These are phyloP conservation scores for Epizoanthus ramosus DNA, from an alignment of 92 coral and sea anemone species.

Conservation along the genomic window DNA sequence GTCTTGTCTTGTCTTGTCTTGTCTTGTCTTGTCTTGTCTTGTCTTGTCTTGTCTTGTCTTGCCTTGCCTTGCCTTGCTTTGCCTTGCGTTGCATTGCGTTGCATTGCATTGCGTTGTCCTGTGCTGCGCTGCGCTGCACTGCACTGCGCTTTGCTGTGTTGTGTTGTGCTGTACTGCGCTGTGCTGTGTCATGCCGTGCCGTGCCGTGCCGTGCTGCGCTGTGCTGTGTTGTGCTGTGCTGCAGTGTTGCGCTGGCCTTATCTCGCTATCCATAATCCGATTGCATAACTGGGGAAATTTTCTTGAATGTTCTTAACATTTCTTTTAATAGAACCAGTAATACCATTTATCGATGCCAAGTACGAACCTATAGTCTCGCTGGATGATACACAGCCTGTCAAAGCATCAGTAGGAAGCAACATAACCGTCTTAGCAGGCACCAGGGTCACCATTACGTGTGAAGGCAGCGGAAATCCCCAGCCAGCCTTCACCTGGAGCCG, in stretches of 20 bases:
- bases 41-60: too few species aligned
- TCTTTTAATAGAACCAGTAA: constrained; percentile 23
- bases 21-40: too few species aligned
- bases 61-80: too few species aligned
- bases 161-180: too few species aligned
- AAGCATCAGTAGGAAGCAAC: constrained; percentile 29
- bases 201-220: too few species aligned
- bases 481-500: constrained; percentile 55
- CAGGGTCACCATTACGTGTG: constrained; percentile 49
- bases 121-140: too few species aligned
- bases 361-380: constrained; percentile 26
- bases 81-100: too few species aligned
- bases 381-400: constrained; percentile 8
- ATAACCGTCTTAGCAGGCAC: constrained; percentile 37
- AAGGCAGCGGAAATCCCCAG: constrained; percentile 41
- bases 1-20: too few species aligned
- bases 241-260: background rate
- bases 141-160: too few species aligned
- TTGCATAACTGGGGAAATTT: background rate
- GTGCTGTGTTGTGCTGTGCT: background rate
- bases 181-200: too few species aligned
- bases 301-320: too few species aligned
- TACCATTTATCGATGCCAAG: constrained; percentile 42
- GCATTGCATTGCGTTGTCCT: too few species aligned
- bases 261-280: background rate